Evolutionary conservation across 2,888 invertebrate genomes (phyloP).

Genomic region (Bellardia pandia): DNA sequence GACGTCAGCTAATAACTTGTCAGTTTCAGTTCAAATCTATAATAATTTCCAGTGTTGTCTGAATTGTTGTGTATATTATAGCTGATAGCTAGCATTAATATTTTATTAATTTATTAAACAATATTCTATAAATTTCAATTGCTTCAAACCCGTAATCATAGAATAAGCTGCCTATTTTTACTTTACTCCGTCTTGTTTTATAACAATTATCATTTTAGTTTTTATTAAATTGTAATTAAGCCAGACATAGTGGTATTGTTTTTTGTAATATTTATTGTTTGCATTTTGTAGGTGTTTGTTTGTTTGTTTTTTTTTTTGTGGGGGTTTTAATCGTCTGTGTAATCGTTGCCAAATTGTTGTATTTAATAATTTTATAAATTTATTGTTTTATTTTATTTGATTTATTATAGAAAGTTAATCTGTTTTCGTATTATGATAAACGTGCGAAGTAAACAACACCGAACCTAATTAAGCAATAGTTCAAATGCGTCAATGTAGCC

Average conservation of each 20-base stretch:
- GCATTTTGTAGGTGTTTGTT: neutral
- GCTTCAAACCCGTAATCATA: too few relatives aligned
- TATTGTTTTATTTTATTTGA: neutral
- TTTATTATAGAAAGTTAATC: conserved; percentile 8
- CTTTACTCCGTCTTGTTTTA: neutral
- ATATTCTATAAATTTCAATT: neutral
- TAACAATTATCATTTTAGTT: neutral
- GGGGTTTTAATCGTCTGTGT: neutral
- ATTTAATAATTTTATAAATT: neutral
- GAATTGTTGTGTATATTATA: too few relatives aligned
- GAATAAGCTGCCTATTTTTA: too few relatives aligned
- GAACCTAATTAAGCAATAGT: neutral
- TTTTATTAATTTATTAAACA: too few relatives aligned
- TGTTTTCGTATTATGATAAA: conserved; percentile 15
- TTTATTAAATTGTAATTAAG: neutral
- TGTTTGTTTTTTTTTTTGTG: neutral
- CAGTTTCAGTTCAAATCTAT: conserved; percentile 21
- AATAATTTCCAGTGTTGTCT: conserved; percentile 38
- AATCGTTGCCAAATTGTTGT: conserved; percentile 2
- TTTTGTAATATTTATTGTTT: neutral
- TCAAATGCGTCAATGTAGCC: neutral
- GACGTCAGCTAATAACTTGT: conserved; percentile 63
- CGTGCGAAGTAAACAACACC: neutral
- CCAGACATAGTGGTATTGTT: conserved; percentile 21
- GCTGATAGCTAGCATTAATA: too few relatives aligned